Evolutionary conservation across 1,140 invertebrate species (phyloP).

Genomic region (Caenorhabditis elegans): WBcel235 BX284602.5:9601001-9601500

Average conservation of each 20-base stretch:
- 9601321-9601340: neutral
- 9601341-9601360: neutral
- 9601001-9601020: neutral
- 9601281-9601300: conserved; percentile 14
- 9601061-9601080: too few species aligned
- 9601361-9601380: neutral
- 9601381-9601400: too few species aligned
- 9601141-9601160: neutral
- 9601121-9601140: neutral
- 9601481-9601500: too few species aligned
- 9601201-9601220: neutral
- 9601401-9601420: too few species aligned
- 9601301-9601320: conserved; percentile 26
- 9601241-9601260: neutral
- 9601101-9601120: neutral
- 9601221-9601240: too few species aligned
- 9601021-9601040: too few species aligned
- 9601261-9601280: neutral
- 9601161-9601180: conserved; percentile 30
- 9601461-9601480: too few species aligned
- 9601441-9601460: too few species aligned
- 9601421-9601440: too few species aligned
- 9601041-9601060: too few species aligned
- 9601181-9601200: neutral
- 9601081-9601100: too few species aligned